A percentile compares a stretch with the other conserved stretches of the same genome.
phyloP scores from a whole-genome alignment of 2,113 vertebrate species.

The Gymnobelideus leadbeateri region DNA sequence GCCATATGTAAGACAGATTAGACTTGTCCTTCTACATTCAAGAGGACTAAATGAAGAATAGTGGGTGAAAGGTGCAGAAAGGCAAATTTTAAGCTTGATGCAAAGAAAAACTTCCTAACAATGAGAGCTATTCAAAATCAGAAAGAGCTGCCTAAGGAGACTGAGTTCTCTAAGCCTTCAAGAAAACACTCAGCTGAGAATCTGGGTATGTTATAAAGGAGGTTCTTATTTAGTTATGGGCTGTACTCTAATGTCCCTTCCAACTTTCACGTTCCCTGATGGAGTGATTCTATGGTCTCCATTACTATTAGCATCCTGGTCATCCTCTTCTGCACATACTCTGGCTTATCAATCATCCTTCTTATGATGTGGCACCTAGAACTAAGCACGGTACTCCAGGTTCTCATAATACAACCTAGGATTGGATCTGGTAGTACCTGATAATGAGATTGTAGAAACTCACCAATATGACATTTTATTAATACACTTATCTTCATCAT shows the following conservation, averaged over 20 bases:
- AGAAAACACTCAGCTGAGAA: background rate
- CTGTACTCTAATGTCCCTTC: background rate
- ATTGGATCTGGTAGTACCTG: background rate
- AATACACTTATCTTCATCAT: background rate
- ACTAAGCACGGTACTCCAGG: background rate
- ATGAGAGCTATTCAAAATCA: background rate
- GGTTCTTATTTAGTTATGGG: background rate
- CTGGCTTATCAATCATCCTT: background rate
- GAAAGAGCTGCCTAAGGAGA: background rate
- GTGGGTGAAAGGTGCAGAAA: background rate
- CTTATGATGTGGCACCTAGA: background rate
- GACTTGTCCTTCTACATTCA: background rate
- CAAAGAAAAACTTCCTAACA: background rate
- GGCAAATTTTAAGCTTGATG: background rate
- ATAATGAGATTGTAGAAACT: constrained; percentile 4
- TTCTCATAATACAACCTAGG: background rate
- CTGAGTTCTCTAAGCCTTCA: background rate
- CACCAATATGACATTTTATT: background rate
- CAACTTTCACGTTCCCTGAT: background rate
- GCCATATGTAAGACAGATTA: background rate
- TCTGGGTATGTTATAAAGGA: background rate
- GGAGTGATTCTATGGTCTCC: background rate
- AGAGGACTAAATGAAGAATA: background rate
- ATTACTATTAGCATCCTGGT: background rate
- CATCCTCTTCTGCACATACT: background rate